Evolutionary conservation across 2,888 invertebrate species (phyloP).

Genomic region (Tetramorium bicarinatum): DNA sequence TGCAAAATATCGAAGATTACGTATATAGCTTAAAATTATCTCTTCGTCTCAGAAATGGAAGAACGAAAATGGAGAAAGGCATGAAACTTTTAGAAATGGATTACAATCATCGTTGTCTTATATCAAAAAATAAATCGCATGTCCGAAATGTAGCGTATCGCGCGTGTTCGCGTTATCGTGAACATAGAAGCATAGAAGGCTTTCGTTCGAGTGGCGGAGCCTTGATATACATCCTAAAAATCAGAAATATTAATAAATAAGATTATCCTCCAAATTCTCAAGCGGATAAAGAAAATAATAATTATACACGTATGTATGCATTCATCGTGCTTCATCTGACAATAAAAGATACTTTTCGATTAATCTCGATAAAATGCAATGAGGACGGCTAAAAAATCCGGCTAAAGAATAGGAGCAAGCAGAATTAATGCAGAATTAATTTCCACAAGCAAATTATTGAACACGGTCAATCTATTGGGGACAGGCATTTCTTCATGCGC

Average conservation of each 20-base stretch:
- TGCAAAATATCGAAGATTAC: neutral
- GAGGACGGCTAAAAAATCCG: neutral
- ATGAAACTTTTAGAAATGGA: slow-evolving; percentile 12
- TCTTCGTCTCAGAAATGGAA: slow-evolving; percentile 13
- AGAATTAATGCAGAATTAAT: slow-evolving; percentile 11
- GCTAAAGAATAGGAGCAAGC: slow-evolving; percentile 10
- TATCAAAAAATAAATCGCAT: slow-evolving; percentile 39
- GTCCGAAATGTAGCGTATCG: neutral
- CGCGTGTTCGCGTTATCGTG: slow-evolving; percentile 39
- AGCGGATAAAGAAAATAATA: neutral
- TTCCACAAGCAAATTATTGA: slow-evolving; percentile 19
- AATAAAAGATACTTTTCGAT: neutral
- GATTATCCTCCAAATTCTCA: neutral
- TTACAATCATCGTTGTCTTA: neutral
- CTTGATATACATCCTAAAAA: slow-evolving; percentile 74
- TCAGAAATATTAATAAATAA: neutral
- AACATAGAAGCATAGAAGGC: slow-evolving; percentile 72
- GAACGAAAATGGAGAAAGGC: slow-evolving; percentile 10
- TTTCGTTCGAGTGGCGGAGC: slow-evolving; percentile 72
- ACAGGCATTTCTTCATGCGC: slow-evolving; percentile 43
- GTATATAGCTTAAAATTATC: slow-evolving; percentile 6
- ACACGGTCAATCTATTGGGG: slow-evolving; percentile 7
- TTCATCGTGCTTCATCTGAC: slow-evolving; percentile 20
- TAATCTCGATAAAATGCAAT: neutral
- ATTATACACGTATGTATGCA: neutral